These are phyloP conservation scores for Mylabris sibirica DNA, from an alignment of 2,888 invertebrate species.

Conservation along the genomic window DNA sequence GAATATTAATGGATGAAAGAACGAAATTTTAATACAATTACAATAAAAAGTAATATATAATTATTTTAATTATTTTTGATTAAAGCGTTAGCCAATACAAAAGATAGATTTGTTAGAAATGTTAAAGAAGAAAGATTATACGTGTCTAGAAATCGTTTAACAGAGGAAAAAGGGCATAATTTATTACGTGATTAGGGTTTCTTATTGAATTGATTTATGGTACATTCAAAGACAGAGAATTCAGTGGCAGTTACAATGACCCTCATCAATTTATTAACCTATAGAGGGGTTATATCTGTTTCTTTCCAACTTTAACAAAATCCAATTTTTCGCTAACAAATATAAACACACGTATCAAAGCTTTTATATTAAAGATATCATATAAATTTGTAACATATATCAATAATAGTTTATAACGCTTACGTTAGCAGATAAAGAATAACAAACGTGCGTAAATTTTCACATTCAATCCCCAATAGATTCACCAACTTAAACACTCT, in stretches of 20 bases:
- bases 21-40: neutral
- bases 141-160: slow-evolving; percentile 21
- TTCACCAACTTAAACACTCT: no score
- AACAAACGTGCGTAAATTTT: no score
- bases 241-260: slow-evolving; percentile 2
- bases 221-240: slow-evolving; percentile 8
- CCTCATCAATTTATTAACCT: slow-evolving; percentile 7
- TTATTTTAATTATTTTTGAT: slow-evolving; percentile 25
- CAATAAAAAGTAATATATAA: slow-evolving; percentile 19
- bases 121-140: slow-evolving; percentile 17
- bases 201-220: slow-evolving; percentile 18
- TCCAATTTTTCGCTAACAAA: neutral
- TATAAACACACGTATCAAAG: neutral
- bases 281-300: neutral
- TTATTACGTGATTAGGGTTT: slow-evolving; percentile 21
- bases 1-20: slow-evolving; percentile 23
- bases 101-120: slow-evolving; percentile 14
- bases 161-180: slow-evolving; percentile 13
- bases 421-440: no score
- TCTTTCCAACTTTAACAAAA: neutral
- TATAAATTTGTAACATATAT: no score
- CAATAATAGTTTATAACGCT: no score
- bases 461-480: no score
- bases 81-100: slow-evolving; percentile 8
- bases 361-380: neutral